Evolutionary conservation across 2,797 vertebrate genomes (phyloP), one percentile per base, ranked within the genome.

Genomic region (Buceros bicornis): DNA sequence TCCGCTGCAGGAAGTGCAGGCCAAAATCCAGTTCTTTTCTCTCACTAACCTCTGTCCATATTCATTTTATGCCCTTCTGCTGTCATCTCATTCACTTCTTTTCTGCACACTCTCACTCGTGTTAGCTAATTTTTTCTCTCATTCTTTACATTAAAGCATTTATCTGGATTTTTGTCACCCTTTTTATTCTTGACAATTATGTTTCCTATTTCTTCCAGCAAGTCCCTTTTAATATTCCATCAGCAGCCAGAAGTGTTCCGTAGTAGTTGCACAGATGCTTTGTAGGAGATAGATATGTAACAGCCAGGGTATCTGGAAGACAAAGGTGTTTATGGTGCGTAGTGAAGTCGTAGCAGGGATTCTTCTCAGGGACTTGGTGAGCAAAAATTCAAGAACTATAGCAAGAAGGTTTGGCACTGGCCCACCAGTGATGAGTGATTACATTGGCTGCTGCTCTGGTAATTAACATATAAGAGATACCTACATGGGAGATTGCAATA

Each of bases 391-490:
- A 81, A 85, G 78, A 89, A 50, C 67, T 53, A 31, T 13, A 42
- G 70, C 35, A 69, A 78, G 85, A 82, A 20, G n/a, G 8, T 77
- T 60, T 92, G 92, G 83, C 65, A 33, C 61, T 72, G 84, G 69
- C 50, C 74, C 72, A 61, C 50, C 58, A 13, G 20, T 84, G 79
- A 65, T 69, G 83, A 89, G 62, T 51, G 65, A 89, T 90, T 82
- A 53, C 53, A n/a, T 80, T 94, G 78, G 47, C 88, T 90, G 65
- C 57, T 92, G 50, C 81, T 71, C 71, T 78, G 69, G 26, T 89
- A 87, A 92, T 94, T 93, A 92, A 62, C 60, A n/a, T 73, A 62
- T 50, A 66, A 73, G 71, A 71, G 71, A 67, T 67, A 93, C 25
- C 60, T 92, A 40, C 37, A 25, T 29, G 56, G 70, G 33, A 87